Conservation (phyloP, 2,888 invertebrate genomes). For the Andricus quercusramuli region DNA sequence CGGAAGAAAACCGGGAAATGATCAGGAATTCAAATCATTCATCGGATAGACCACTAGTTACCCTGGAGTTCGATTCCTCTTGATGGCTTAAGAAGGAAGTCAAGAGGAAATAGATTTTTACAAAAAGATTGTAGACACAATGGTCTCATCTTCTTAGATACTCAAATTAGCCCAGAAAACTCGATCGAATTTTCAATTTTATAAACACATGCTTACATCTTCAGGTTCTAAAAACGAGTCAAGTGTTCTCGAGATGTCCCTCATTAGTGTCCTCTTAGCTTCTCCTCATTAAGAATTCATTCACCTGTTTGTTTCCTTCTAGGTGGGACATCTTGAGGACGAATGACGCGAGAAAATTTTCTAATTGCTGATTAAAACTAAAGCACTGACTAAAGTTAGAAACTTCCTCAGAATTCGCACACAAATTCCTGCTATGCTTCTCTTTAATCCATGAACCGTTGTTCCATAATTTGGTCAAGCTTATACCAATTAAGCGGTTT, state of each 20-base stretch:
- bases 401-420: neutral
- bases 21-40: too few species aligned
- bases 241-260: conserved; percentile 7
- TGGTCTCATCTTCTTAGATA: neutral
- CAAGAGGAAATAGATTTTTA: too few species aligned
- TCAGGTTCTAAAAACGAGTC: neutral
- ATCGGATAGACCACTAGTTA: too few species aligned
- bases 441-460: too few species aligned
- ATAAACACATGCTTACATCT: neutral
- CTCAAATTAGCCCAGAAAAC: neutral
- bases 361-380: conserved; percentile 32
- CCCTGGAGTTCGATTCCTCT: too few species aligned
- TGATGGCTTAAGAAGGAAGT: too few species aligned
- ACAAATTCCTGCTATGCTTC: too few species aligned
- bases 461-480: too few species aligned
- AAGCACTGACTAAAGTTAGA: conserved; percentile 10
- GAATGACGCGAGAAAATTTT: neutral
- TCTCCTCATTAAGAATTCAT: neutral
- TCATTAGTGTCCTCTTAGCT: conserved; percentile 24
- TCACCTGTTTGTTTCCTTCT: neutral
- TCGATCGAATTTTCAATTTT: neutral
- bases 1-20: too few species aligned
- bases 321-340: neutral
- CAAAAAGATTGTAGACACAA: neutral
- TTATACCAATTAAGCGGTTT: too few species aligned